phyloP scores from a whole-genome alignment of 2,113 vertebrate species.

The Ptychochromis oligacanthus region DNA sequence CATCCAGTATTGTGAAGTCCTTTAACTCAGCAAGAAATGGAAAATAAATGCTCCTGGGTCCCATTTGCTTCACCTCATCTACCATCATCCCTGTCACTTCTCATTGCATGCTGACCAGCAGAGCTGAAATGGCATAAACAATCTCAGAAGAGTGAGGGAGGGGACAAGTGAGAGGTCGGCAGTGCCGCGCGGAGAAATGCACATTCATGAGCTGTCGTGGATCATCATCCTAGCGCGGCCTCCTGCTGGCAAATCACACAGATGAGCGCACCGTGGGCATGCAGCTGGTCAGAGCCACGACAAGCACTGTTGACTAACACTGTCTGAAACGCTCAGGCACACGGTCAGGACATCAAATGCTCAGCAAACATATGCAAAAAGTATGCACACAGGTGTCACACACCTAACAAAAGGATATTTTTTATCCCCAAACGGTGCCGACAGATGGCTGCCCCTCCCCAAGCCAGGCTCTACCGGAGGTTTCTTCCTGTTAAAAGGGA shows the following conservation, averaged over 20 bases:
- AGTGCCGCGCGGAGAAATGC: conserved; percentile 12
- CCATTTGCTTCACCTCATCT: not conserved
- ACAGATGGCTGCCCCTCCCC: too few relatives aligned
- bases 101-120: conserved; percentile 1
- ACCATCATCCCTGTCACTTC: conserved; percentile 2
- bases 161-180: not conserved
- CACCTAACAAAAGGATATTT: too few relatives aligned
- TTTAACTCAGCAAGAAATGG: not conserved
- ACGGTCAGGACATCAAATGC: not conserved
- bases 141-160: not conserved
- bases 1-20: not conserved
- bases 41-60: too few relatives aligned
- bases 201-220: conserved; percentile 35
- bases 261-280: conserved; percentile 19
- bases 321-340: not conserved
- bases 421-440: too few relatives aligned
- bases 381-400: not conserved
- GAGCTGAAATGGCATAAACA: conserved; percentile 13
- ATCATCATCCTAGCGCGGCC: conserved; percentile 10
- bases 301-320: conserved; percentile 1
- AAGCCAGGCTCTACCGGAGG: too few relatives aligned
- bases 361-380: not conserved
- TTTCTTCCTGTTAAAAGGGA: not conserved
- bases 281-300: conserved; percentile 14
- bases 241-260: conserved; percentile 36